Evolutionary conservation across 2,888 invertebrate genomes (phyloP), one percentile per base, ranked within the genome.

Genomic region (Unio delphinus): DNA sequence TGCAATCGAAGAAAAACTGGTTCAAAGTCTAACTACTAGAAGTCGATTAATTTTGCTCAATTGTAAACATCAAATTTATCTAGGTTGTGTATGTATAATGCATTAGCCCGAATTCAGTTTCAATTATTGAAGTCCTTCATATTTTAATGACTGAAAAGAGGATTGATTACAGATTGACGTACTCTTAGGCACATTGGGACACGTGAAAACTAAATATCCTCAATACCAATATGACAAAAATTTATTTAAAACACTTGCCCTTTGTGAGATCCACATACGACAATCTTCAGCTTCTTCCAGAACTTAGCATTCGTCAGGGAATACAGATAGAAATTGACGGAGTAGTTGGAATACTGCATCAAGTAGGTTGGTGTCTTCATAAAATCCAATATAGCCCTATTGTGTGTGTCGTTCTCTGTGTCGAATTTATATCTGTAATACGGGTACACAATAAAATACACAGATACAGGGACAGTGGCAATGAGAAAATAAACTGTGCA

Each of bases 281-380:
- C 26, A 6, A 60, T 67, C 20, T 68, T 72, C 3, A 79, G 56
- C 34, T 79, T 75, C 26, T 68, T 61, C 28, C 68, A 64, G 61
- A 81, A 81, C 30, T 72, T 65, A 34, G 74, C 68, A 60, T 81
- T 81, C 20, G 72, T 74, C 0, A 77, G 75, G 18, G 79, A 77
- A 62, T 82, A 82, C n/a, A 80, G 65, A 55, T 79, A 82, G 67
- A 82, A 82, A 67, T 82, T 82, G 34, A 78, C 63, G 59, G 77
- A 69, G 61, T 75, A 82, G 64, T 80, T 80, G 4, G 82, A 74
- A 65, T 74, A 79, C 56, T 78, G 74, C n/a, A 80, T 59, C 15
- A 82, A 55, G 56, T 80, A 80, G 4, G 67, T 68, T 1, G 78
- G 67, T 17, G 75, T 74, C 73, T 75, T 76, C 0, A 71, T 72